phyloP scores from a whole-genome alignment of 2,113 vertebrate species.

The Corythornis vintsioides region DNA sequence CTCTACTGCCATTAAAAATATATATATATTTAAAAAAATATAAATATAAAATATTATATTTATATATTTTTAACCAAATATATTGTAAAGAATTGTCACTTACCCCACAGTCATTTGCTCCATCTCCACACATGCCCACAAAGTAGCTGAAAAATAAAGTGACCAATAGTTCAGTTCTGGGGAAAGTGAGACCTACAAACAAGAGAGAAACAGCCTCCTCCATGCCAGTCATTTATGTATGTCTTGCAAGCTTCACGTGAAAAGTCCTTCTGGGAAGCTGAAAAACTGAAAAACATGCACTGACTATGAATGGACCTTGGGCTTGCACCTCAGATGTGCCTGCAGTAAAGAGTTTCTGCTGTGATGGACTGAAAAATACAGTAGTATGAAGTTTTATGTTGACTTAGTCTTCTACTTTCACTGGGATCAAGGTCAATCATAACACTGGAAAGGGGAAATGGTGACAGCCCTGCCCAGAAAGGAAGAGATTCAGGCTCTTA shows the following conservation, averaged over 20 bases:
- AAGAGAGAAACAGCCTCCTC: not conserved
- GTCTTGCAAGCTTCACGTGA: not conserved
- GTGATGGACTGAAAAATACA: not conserved
- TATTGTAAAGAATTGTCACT: slow-evolving; percentile 32
- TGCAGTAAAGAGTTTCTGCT: not conserved
- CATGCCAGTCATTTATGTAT: not conserved
- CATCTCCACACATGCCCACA: slow-evolving; percentile 85
- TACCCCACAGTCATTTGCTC: slow-evolving; percentile 85
- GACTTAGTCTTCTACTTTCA: not conserved
- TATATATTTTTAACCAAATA: not conserved
- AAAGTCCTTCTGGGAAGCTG: not conserved
- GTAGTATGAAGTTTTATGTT: not conserved
- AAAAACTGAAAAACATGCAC: not conserved
- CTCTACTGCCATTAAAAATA: not conserved
- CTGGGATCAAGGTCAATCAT: not conserved
- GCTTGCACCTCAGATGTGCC: not conserved
- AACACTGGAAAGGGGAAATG: not conserved
- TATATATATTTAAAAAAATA: too few species aligned
- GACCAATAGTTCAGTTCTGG: not conserved
- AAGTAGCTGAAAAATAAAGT: slow-evolving; percentile 74
- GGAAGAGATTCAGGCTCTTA: not conserved
- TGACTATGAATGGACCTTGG: not conserved
- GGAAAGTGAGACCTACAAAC: not conserved
- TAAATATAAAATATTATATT: too few species aligned
- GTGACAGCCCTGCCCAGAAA: not conserved